Evolutionary conservation across 1,140 invertebrate genomes (phyloP).

Genomic region (Eumaeus atala): DNA sequence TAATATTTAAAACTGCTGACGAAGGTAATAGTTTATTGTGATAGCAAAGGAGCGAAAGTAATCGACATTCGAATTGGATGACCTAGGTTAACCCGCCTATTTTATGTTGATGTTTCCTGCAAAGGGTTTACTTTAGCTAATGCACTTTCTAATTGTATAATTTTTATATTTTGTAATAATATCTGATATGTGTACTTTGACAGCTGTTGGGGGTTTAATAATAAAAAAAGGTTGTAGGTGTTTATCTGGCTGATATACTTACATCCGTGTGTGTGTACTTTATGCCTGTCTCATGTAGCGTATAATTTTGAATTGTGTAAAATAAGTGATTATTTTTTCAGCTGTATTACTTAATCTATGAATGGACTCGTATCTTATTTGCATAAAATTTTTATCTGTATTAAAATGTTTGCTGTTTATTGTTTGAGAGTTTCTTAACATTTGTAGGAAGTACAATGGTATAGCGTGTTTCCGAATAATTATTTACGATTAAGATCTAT

Average conservation of each 20-base stretch:
- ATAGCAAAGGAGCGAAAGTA: slow-evolving; percentile 55
- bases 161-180: slow-evolving; percentile 32
- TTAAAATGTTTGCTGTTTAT: neutral
- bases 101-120: slow-evolving; percentile 42
- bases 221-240: slow-evolving; percentile 28
- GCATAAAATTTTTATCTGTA: neutral
- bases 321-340: slow-evolving; percentile 4
- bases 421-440: neutral
- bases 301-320: neutral
- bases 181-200: slow-evolving; percentile 32
- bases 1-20: slow-evolving; percentile 30
- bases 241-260: neutral
- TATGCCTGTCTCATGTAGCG: neutral
- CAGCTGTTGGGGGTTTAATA: slow-evolving; percentile 37
- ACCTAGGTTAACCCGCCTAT: slow-evolving; percentile 66
- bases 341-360: slow-evolving; percentile 2
- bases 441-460: neutral
- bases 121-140: slow-evolving; percentile 47
- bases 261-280: neutral
- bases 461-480: neutral
- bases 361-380: slow-evolving; percentile 2
- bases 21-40: slow-evolving; percentile 35
- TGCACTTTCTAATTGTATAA: slow-evolving; percentile 37
- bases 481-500: neutral
- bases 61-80: slow-evolving; percentile 38